Conservation (phyloP, 2,888 invertebrate species). For the Patella depressa region DNA sequence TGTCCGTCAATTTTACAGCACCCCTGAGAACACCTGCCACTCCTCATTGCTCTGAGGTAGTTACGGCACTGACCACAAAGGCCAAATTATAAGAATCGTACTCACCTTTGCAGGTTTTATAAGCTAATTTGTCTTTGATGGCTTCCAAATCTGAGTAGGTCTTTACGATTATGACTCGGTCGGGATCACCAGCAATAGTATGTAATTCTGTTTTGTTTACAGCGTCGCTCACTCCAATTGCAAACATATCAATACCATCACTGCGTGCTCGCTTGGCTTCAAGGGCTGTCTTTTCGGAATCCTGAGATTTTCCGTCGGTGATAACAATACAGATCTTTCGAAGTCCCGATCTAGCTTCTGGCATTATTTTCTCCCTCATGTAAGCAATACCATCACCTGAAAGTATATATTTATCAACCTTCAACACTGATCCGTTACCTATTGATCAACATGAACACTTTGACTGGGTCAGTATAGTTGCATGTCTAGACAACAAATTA, state of each 20-base stretch:
- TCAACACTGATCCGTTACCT: too few relatives aligned
- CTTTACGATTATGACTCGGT: slow-evolving; percentile 28
- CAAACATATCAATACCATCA: slow-evolving; percentile 31
- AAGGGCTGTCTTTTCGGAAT: slow-evolving; percentile 21
- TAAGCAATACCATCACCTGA: neutral
- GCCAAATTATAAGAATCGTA: neutral
- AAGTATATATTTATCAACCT: too few relatives aligned
- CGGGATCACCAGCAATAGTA: slow-evolving; percentile 30
- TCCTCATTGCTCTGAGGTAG: too few relatives aligned
- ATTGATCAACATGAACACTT: too few relatives aligned
- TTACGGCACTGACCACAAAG: too few relatives aligned
- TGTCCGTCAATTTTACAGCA: too few relatives aligned
- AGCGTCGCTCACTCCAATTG: slow-evolving; percentile 32
- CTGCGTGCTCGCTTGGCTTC: slow-evolving; percentile 25
- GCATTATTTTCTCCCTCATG: neutral
- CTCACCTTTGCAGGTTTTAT: slow-evolving; percentile 26
- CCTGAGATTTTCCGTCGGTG: neutral
- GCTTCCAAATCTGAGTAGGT: slow-evolving; percentile 33
- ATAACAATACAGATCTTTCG: neutral
- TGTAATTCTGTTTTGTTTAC: slow-evolving; percentile 30
- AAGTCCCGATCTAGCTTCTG: neutral
- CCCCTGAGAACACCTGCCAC: too few relatives aligned
- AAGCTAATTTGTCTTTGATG: slow-evolving; percentile 29
- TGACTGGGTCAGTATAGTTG: too few relatives aligned
- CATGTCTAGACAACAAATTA: too few relatives aligned